phyloP scores from a whole-genome alignment of 2,888 invertebrate genomes.

The Idaea aversata region DNA sequence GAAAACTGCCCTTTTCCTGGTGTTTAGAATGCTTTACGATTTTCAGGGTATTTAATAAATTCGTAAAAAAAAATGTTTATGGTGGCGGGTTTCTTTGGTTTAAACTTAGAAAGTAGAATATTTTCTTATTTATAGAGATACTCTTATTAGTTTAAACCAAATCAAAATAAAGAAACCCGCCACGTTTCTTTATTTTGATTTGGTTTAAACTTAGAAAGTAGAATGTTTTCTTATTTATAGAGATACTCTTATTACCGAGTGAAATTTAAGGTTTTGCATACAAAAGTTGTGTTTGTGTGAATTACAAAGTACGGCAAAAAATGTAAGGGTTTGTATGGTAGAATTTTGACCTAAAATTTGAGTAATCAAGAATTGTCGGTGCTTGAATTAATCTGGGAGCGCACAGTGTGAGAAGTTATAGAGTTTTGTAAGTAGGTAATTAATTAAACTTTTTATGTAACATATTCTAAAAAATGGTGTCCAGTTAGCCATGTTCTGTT shows the following conservation, averaged over 20 bases:
- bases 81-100: not conserved
- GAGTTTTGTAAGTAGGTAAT: not conserved
- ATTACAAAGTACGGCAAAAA: not conserved
- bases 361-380: not conserved
- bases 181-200: too few relatives aligned
- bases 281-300: not conserved
- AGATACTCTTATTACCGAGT: too few relatives aligned
- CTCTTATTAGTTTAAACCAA: too few relatives aligned
- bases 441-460: not conserved
- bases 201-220: too few relatives aligned
- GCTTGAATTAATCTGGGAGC: not conserved
- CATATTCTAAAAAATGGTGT: too few relatives aligned
- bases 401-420: not conserved
- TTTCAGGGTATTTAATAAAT: not conserved
- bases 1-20: not conserved
- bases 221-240: too few relatives aligned
- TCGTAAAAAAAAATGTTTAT: not conserved
- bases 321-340: not conserved
- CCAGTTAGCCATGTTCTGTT: not conserved
- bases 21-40: slow-evolving; percentile 5
- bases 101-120: too few relatives aligned
- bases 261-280: not conserved
- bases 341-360: not conserved
- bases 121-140: too few relatives aligned
- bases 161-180: too few relatives aligned